A percentile compares a stretch with the other conserved stretches of the same genome.
Evolutionary conservation across 2,888 invertebrate species (phyloP).

Genomic region (Drosophila antonietae): DNA sequence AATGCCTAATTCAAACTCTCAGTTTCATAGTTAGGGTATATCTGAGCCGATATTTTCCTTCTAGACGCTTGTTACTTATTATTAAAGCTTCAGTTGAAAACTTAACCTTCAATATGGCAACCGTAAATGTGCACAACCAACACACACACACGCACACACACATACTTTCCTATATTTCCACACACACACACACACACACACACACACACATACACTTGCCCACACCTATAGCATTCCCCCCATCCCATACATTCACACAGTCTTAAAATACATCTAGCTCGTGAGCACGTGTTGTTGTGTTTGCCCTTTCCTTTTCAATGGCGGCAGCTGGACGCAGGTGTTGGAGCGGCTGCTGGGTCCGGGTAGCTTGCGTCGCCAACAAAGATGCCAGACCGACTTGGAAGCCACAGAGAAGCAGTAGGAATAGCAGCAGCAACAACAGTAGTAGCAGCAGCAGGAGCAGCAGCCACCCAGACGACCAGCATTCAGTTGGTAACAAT

Average conservation of each 20-base stretch:
- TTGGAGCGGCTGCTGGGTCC: constrained; percentile 35
- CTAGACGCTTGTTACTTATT: constrained; percentile 17
- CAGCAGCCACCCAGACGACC: constrained; percentile 22
- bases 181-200: background rate
- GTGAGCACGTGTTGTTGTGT: constrained; percentile 41
- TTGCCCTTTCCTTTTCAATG: constrained; percentile 57
- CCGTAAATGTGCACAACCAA: constrained; percentile 44
- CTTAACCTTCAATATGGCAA: constrained; percentile 65
- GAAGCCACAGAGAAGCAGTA: constrained; percentile 55
- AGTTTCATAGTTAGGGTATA: background rate
- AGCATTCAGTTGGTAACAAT: constrained; percentile 35
- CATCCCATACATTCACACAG: constrained; percentile 16
- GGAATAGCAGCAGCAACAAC: background rate
- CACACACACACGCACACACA: background rate
- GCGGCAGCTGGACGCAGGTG: constrained; percentile 79
- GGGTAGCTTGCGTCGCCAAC: constrained; percentile 66
- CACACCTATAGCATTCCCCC: background rate
- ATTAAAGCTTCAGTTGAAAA: constrained; percentile 63
- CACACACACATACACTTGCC: background rate
- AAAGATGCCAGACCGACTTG: constrained; percentile 67
- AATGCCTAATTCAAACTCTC: background rate
- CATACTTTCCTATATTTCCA: no score
- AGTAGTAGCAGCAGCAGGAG: constrained; percentile 11
- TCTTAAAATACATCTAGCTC: constrained; percentile 9
- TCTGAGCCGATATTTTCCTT: background rate